Conservation (phyloP, 2,113 vertebrate genomes). For the Cryptotis parvus region DNA sequence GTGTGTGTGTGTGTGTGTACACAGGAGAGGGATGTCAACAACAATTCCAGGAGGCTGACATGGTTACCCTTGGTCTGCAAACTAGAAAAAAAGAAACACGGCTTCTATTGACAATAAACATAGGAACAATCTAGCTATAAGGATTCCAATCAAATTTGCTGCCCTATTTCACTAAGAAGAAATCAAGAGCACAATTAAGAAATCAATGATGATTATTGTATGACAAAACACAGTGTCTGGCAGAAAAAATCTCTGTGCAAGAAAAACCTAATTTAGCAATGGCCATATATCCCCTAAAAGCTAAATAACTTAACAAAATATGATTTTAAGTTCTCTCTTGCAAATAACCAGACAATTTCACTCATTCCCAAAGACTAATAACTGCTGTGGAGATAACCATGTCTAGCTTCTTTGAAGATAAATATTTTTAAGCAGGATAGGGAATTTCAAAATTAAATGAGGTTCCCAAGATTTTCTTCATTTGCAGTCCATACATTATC, state of each 20-base stretch:
- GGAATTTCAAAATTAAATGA: constrained; percentile 50
- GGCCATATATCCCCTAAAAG: not conserved
- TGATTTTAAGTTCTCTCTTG: not conserved
- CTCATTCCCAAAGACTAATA: constrained; percentile 8
- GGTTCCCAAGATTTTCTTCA: constrained; percentile 38
- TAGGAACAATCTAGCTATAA: constrained; percentile 30
- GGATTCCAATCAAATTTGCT: constrained; percentile 49
- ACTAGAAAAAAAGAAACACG: constrained; percentile 20
- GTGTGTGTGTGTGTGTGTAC: not conserved
- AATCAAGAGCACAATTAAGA: constrained; percentile 67
- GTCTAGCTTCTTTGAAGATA: constrained; percentile 60
- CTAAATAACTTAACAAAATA: constrained; percentile 53
- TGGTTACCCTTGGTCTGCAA: constrained; percentile 36
- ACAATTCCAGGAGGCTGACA: not conserved
- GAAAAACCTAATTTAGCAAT: constrained; percentile 6
- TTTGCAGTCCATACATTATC: not conserved
- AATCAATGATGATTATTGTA: constrained; percentile 38
- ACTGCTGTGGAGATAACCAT: constrained; percentile 1
- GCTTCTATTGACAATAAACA: not conserved
- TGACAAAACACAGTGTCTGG: constrained; percentile 50
- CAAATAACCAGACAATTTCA: constrained; percentile 50
- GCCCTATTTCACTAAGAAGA: constrained; percentile 28
- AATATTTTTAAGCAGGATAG: constrained; percentile 51
- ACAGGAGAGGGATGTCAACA: not conserved
- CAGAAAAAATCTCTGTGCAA: not conserved